Evolutionary conservation across 2,797 vertebrate genomes (phyloP), one percentile per base, ranked within the genome.

Genomic region (Miichthys miiuy): DNA sequence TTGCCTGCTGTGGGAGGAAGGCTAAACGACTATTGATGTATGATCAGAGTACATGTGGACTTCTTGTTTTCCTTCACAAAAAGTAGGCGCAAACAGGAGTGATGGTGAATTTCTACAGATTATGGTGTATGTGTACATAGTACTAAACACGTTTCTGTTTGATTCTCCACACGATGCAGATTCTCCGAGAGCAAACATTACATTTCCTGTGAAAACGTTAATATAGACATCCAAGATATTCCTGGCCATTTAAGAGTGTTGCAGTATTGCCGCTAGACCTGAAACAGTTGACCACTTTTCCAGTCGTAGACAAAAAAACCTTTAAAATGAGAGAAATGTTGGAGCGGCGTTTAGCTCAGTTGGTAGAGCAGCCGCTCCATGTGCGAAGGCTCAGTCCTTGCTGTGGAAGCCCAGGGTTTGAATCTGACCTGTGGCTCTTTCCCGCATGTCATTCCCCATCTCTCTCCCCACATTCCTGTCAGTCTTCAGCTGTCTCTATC

Each of bases 1-100:
- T 74, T 23, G 14, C 8, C 52, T 66, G 20, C 5, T 58, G 77
- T 87, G 63, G 71, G 81, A 75, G 69, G 23, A 75, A 80, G 44
- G 72, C 51, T 87, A 64, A 83, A 80, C 61, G 51, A 50, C n/a
- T 66, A 41, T 57, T 70, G 50, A 54, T 68, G 63, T 84, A 67
- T 68, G 58, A 60, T 47, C 58, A 2, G 38, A 44, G 16, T 67
- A 41, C 60, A 55, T 20, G 41, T 62, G 2, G 65, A 58, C 55
- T 61, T 55, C 55, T 14, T 14, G 2, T 17, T 67, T 23, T 51
- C 23, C 21, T 67, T 69, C 5, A 20, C 7, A 51, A 58, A 9
- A 73, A 16, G 52, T 62, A 9, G 44, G 13, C 7, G 62, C 21
- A 54, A 52, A 68, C 20, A 44, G 0, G 18, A 72, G 10, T 30